Percentiles rank a stretch among this genome's conserved stretches.
phyloP scores from a whole-genome alignment of 2,113 vertebrate species.

The Taxidea taxus region DNA sequence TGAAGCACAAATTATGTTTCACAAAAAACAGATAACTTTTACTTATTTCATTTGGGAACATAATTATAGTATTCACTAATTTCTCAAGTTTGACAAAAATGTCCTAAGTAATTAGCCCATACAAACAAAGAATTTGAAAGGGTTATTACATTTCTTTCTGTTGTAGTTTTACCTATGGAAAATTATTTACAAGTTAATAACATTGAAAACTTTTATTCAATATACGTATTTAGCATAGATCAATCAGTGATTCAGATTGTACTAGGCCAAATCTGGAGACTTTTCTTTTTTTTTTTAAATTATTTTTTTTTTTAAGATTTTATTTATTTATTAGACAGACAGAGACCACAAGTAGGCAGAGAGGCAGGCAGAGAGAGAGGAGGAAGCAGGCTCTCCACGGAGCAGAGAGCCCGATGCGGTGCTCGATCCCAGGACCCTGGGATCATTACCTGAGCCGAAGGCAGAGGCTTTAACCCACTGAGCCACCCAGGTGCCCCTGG shows the following conservation, averaged over 20 bases:
- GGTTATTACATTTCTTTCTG: not conserved
- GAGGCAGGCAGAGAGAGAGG: no score
- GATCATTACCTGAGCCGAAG: no score
- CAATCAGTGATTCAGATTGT: not conserved
- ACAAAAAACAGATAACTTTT: conserved; percentile 18
- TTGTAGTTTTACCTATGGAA: conserved; percentile 44
- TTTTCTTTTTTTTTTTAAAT: no score
- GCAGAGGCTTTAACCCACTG: no score
- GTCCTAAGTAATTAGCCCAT: conserved; percentile 35
- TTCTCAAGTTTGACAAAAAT: conserved; percentile 44
- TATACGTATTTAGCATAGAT: not conserved
- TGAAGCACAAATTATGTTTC: conserved; percentile 47
- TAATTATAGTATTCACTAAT: conserved; percentile 58
- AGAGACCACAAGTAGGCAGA: no score
- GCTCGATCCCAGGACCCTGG: no score
- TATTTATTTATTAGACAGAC: no score
- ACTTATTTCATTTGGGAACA: conserved; percentile 35
- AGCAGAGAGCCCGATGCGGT: no score
- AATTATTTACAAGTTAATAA: conserved; percentile 27
- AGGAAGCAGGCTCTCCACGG: no score
- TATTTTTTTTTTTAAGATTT: no score
- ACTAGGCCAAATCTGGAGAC: not conserved
- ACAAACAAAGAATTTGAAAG: conserved; percentile 50
- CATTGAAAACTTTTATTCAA: not conserved
- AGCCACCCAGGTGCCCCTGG: no score